Conservation (phyloP, 2,113 vertebrate genomes). For the Nyctereutes procyonoides region DNA sequence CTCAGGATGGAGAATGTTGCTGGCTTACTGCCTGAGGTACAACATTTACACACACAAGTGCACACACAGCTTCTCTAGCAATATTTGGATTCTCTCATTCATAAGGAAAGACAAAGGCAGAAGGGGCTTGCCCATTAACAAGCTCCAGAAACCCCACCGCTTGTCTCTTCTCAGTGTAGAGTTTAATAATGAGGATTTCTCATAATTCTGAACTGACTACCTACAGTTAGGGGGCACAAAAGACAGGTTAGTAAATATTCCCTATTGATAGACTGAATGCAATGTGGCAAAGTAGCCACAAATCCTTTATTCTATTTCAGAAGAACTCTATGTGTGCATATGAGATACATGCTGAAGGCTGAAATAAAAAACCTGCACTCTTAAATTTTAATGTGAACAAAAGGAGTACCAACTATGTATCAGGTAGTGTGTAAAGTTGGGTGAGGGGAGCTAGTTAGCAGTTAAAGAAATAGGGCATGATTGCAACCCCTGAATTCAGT, state of each 20-base stretch:
- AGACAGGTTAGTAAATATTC: background rate
- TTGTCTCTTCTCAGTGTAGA: background rate
- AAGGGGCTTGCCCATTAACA: background rate
- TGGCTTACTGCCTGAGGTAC: background rate
- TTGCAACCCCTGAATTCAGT: background rate
- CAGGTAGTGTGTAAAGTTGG: background rate
- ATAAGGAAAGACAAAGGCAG: background rate
- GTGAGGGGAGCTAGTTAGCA: background rate
- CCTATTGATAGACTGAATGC: background rate
- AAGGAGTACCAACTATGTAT: background rate
- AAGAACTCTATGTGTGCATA: background rate
- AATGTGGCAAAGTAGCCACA: background rate
- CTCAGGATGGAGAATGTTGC: background rate
- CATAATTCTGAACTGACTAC: background rate
- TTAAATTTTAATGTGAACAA: background rate
- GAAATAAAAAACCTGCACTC: background rate
- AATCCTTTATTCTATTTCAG: background rate
- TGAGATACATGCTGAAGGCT: background rate
- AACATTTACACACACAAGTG: background rate
- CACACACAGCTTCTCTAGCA: background rate
- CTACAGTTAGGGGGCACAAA: background rate
- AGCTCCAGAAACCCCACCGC: background rate
- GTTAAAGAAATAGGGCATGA: background rate
- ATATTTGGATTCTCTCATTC: background rate
- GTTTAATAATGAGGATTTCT: background rate